Evolutionary conservation across 2,113 vertebrate genomes (phyloP).

Genomic region (Vidua chalybeata): DNA sequence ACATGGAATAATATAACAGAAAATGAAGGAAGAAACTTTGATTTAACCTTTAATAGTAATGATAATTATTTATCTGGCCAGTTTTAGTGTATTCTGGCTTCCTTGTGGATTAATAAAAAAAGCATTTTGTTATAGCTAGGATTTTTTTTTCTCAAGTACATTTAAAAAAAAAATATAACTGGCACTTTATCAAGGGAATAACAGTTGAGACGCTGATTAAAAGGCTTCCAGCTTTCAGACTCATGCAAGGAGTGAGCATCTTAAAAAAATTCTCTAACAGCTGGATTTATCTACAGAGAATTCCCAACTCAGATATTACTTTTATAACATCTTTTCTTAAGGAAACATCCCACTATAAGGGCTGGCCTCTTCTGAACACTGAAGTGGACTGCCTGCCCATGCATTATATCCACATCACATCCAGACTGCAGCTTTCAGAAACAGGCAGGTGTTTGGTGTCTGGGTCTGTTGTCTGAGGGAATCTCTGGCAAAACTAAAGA

Average conservation of each 20-base stretch:
- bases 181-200: neutral
- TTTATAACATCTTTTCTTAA: neutral
- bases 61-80: slow-evolving; percentile 12
- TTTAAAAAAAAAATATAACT: neutral
- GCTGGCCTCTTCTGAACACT: neutral
- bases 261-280: neutral
- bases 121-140: neutral
- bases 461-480: neutral
- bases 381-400: neutral
- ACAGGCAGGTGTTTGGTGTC: neutral
- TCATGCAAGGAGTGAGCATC: neutral
- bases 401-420: neutral
- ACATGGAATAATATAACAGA: neutral
- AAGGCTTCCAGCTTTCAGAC: slow-evolving; percentile 5
- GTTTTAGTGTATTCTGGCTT: slow-evolving; percentile 24
- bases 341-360: neutral
- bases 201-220: neutral
- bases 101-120: neutral
- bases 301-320: neutral
- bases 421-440: neutral
- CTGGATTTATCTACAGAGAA: neutral
- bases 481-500: neutral
- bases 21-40: neutral
- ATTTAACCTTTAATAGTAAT: neutral
- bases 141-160: neutral